phyloP scores from a whole-genome alignment of 2,888 invertebrate genomes.

The Halocaridina rubra region DNA sequence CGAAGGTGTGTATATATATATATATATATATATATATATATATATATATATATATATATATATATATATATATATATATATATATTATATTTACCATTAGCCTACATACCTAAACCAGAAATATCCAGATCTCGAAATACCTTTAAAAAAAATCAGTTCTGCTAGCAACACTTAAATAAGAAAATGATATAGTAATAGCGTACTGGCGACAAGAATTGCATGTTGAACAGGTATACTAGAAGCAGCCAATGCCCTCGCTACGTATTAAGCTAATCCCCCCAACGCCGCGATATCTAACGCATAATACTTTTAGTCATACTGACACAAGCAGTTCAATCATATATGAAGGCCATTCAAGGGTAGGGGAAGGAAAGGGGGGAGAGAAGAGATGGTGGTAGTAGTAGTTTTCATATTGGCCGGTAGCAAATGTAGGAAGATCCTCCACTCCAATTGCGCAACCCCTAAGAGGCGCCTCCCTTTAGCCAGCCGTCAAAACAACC shows the following conservation, averaged over 20 bases:
- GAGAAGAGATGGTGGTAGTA: too few species aligned
- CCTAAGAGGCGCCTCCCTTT: constrained; percentile 4
- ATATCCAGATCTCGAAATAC: background rate
- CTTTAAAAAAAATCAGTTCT: background rate
- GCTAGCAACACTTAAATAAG: background rate
- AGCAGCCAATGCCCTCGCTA: background rate
- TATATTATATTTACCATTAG: too few species aligned
- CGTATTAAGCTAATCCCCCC: too few species aligned
- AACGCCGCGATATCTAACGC: too few species aligned
- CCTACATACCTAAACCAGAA: too few species aligned
- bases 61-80: constrained; percentile 14
- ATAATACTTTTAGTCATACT: too few species aligned
- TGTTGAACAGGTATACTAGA: background rate
- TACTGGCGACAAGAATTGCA: background rate
- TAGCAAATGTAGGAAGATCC: background rate
- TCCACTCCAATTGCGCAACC: constrained; percentile 55
- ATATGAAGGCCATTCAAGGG: too few species aligned
- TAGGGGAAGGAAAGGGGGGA: too few species aligned
- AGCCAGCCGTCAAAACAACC: background rate
- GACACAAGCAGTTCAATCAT: too few species aligned
- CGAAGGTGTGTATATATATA: too few species aligned
- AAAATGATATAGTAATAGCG: background rate
- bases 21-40: constrained; percentile 15
- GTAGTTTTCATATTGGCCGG: constrained; percentile 8
- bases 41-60: background rate